Base-by-base conservation (phyloP, 2,797 vertebrate species). In the Rhinophrynus dorsalis region DNA sequence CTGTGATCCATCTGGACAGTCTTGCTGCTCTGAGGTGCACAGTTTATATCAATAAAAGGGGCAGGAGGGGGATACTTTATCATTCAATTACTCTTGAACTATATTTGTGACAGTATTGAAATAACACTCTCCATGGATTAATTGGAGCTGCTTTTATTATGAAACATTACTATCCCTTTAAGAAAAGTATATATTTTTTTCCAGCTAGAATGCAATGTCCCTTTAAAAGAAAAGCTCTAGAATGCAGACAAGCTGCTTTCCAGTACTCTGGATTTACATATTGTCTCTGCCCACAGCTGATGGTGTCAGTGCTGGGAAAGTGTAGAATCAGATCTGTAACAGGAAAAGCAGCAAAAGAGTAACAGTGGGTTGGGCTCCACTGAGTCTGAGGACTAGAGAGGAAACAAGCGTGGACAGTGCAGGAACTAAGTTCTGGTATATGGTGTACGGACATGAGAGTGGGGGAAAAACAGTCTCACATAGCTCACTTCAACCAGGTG, bases 271-370 rank as follows among this genome's bases (percentile, higher is more conserved):
- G 32, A 47, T 47, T 20, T 47, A 23, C 20, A 20, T 23, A 47
- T 20, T 6, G 18, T 11, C 18, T 52, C 65, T 13, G 65, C 65
- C 65, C 42, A 67, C 54, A 12, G 1, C 10, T 4, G 1, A 1
- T 20, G n/a, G 63, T 21, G 54, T 67, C 65, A 67, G 30, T 58
- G 21, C 65, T 67, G 54, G 54, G 65, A 67, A 67, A 48, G 26
- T 17, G 21, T 66, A 52, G 26, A 11, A 13, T 58, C 12, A 37
- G 9, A 37, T 37, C 38, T 27, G 32, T n/a, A 35, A 48, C 54
- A 67, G 65, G 44, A 23, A 45, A 48, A 44, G 42, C 26, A 27
- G 48, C 9, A 37, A 7, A 67, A 21, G 23, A 56, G 23, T 45
- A 10, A 26, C 13, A 45, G 65, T 38, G 29, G 65, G 65, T 40